Evolutionary conservation across 2,888 invertebrate genomes (phyloP).

Genomic region (Xanthia icteritia): DNA sequence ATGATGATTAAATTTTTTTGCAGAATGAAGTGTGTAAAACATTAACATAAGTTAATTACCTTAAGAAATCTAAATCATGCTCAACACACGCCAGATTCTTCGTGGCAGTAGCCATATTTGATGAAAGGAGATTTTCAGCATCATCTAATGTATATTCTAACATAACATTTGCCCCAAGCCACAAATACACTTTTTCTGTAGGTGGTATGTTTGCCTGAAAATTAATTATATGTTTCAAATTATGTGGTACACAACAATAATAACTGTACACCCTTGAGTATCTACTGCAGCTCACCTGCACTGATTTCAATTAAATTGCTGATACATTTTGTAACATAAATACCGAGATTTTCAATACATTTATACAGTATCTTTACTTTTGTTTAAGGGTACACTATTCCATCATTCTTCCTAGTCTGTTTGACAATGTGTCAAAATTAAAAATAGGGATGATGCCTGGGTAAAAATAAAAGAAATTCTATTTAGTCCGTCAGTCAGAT

Average conservation of each 20-base stretch:
- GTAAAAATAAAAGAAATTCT: too few species aligned
- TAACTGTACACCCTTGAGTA: neutral
- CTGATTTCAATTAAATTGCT: neutral
- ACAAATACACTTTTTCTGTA: conserved; percentile 96
- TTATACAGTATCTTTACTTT: neutral
- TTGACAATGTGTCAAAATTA: too few species aligned
- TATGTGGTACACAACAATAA: neutral
- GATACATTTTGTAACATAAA: neutral
- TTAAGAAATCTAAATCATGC: conserved; percentile 97
- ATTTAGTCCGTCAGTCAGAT: too few species aligned
- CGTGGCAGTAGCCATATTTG: conserved; percentile 96
- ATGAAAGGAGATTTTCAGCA: conserved; percentile 95
- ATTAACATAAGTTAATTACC: conserved; percentile 84
- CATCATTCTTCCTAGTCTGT: too few species aligned
- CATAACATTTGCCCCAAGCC: conserved; percentile 98
- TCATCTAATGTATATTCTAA: conserved; percentile 98
- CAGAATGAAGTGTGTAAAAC: neutral
- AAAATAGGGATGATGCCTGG: too few species aligned
- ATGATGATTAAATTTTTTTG: neutral
- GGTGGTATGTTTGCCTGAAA: conserved; percentile 96
- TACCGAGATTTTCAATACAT: neutral
- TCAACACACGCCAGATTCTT: conserved; percentile 96
- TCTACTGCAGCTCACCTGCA: neutral
- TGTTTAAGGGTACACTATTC: neutral
- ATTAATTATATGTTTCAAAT: neutral